These are phyloP conservation scores for Bovichtus diacanthus DNA, from an alignment of 2,797 vertebrate species.

Conservation along the genomic window DNA sequence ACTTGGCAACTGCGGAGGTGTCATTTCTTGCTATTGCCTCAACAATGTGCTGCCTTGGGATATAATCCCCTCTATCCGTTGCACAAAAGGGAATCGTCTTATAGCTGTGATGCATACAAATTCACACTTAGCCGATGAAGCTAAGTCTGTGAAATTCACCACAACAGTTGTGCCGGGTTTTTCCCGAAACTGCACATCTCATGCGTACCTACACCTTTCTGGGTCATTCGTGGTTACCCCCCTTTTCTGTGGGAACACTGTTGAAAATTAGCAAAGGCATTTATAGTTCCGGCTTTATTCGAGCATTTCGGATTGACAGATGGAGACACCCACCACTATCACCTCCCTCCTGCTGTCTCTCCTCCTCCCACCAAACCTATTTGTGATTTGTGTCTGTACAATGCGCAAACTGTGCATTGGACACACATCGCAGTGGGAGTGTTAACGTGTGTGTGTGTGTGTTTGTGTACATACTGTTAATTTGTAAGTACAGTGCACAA, in stretches of 20 bases:
- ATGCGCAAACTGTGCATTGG: slow-evolving; percentile 45
- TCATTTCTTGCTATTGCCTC: slow-evolving; percentile 69
- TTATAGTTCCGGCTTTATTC: slow-evolving; percentile 57
- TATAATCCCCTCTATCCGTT: slow-evolving; percentile 66
- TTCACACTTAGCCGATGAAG: slow-evolving; percentile 44
- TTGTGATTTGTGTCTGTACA: slow-evolving; percentile 47
- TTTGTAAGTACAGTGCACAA: slow-evolving; percentile 22
- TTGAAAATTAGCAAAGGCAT: slow-evolving; percentile 48
- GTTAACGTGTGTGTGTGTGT: slow-evolving; percentile 14
- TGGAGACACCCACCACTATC: slow-evolving; percentile 57
- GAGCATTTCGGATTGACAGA: slow-evolving; percentile 67
- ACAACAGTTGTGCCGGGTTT: slow-evolving; percentile 21
- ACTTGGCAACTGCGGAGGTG: slow-evolving; percentile 53
- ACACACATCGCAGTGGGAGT: slow-evolving; percentile 41
- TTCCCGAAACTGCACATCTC: slow-evolving; percentile 24
- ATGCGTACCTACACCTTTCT: background rate
- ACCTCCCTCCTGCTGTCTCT: slow-evolving; percentile 12
- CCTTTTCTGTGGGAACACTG: slow-evolving; percentile 10
- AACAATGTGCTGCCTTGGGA: slow-evolving; percentile 65
- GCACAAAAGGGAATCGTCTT: slow-evolving; percentile 58
- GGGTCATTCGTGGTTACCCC: slow-evolving; percentile 16
- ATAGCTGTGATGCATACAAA: slow-evolving; percentile 40
- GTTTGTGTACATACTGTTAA: slow-evolving; percentile 2
- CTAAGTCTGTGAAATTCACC: slow-evolving; percentile 47
- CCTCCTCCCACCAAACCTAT: slow-evolving; percentile 43